Evolutionary conservation across 2,888 invertebrate genomes (phyloP), one percentile per base, ranked within the genome.

Genomic region (Rapana venosa): DNA sequence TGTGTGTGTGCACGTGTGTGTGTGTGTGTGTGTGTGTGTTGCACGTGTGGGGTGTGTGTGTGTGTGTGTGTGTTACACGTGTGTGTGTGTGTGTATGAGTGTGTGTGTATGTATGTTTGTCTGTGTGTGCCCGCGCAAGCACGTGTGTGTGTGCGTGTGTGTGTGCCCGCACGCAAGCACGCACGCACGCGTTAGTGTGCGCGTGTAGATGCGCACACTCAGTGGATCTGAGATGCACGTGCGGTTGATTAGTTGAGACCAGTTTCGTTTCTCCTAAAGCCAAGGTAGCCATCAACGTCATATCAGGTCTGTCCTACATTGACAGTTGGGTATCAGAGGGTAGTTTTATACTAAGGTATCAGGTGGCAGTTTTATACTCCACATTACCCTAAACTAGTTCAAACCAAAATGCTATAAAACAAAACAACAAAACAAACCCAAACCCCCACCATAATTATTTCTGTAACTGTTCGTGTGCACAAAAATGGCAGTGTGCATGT

Each of bases 341-440:
- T 32, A 15, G 15, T 79, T 79, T 79, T 79, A n/a, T 79, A 47
- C 47, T 47, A 61, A 61, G 17, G 11, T 2, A 17, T 4, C 13
- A 22, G 26, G 66, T 13, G 66, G n/a, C 6, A 15, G 15, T 79
- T 79, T 79, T 79, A n/a, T 79, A 47, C 47, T 47, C 8, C 4
- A 47, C 47, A 47, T 47, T 2, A 47, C 47, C 47, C 4, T 47
- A 47, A 47, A 47, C 66, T 66, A 22, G 66, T 26, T 5, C 66
- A 66, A 66, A 66, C 66, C 66, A 66, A 66, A 66, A 15, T 47
- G 47, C 47, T 47, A 47, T 47, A 5, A n/a, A n/a, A n/a, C n/a
- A n/a, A n/a, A n/a, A 81, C 81, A n/a, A 35, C 35, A 35, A 35
- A 35, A 81, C 81, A 81, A 35, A 81, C 81, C 35, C 81, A 81